phyloP scores from a whole-genome alignment of 2,888 invertebrate species.

The Litoditis marina region DNA sequence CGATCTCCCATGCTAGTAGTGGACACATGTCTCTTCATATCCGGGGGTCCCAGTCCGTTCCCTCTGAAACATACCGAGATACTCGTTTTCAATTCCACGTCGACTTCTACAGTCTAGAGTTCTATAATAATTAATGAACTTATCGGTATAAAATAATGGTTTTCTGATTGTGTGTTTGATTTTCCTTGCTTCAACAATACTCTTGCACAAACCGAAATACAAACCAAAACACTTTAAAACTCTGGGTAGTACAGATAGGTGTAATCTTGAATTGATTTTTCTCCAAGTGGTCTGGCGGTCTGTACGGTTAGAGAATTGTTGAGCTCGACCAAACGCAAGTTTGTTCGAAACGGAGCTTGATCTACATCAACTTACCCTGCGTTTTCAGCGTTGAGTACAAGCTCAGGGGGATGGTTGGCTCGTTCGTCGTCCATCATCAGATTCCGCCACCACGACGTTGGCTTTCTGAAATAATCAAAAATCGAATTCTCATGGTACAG shows the following conservation, averaged over 20 bases:
- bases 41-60: conserved; percentile 25
- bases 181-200: neutral
- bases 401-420: conserved; percentile 29
- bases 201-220: neutral
- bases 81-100: neutral
- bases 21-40: conserved; percentile 42
- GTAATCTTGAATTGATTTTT: too few species aligned
- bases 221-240: neutral
- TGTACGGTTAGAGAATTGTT: too few species aligned
- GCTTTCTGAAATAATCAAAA: conserved; percentile 20
- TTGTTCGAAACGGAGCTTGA: too few species aligned
- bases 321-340: too few species aligned
- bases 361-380: too few species aligned
- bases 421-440: conserved; percentile 42
- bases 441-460: conserved; percentile 43
- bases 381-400: conserved; percentile 30
- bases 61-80: conserved; percentile 27
- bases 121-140: neutral
- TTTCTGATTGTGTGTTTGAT: neutral
- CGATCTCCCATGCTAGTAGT: conserved; percentile 45
- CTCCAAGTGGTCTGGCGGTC: too few species aligned
- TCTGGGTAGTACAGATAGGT: too few species aligned
- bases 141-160: too few species aligned
- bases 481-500: too few species aligned
- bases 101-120: neutral